A percentile compares a stretch with the other conserved stretches of the same genome.
These are phyloP conservation scores for Globodera ellingtonae DNA, from an alignment of 1,140 invertebrate species.

Conservation along the genomic window DNA sequence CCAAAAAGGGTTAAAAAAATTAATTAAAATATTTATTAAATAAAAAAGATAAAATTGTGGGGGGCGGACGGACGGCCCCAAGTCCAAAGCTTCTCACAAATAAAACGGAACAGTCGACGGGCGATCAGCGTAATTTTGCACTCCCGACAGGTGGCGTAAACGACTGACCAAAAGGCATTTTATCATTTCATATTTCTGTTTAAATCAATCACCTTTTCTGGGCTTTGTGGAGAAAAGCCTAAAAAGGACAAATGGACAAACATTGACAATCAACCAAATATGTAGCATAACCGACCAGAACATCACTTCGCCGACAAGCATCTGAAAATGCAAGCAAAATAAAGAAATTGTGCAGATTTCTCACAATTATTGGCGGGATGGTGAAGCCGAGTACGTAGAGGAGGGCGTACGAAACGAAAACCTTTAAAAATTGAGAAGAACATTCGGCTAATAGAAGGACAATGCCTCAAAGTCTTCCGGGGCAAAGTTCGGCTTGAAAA, in stretches of 20 bases:
- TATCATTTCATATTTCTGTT: neutral
- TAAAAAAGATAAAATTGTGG: neutral
- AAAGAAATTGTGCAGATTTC: conserved; percentile 10
- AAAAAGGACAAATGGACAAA: neutral
- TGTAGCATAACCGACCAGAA: conserved; percentile 45
- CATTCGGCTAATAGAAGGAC: neutral
- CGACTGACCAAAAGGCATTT: conserved; percentile 25
- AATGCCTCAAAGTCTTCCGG: conserved; percentile 63
- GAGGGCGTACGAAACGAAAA: conserved; percentile 61
- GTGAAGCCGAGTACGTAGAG: conserved; percentile 60
- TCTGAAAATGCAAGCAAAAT: conserved; percentile 49
- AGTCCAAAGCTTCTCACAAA: conserved; percentile 47
- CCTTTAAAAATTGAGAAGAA: neutral
- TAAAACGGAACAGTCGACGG: conserved; percentile 59
- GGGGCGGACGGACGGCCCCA: no score
- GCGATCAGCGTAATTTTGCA: conserved; percentile 63
- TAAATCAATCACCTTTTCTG: conserved; percentile 43
- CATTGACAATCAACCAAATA: neutral
- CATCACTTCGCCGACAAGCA: conserved; percentile 64
- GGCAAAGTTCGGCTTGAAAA: conserved; percentile 64
- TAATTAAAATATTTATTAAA: neutral
- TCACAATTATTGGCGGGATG: conserved; percentile 61
- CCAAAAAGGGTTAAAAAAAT: no score
- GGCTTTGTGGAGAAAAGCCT: conserved; percentile 64
- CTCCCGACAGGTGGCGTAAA: conserved; percentile 60